Evolutionary conservation across 2,888 invertebrate species (phyloP), one percentile per base, ranked within the genome.

Genomic region (Physocephala rufipes): DNA sequence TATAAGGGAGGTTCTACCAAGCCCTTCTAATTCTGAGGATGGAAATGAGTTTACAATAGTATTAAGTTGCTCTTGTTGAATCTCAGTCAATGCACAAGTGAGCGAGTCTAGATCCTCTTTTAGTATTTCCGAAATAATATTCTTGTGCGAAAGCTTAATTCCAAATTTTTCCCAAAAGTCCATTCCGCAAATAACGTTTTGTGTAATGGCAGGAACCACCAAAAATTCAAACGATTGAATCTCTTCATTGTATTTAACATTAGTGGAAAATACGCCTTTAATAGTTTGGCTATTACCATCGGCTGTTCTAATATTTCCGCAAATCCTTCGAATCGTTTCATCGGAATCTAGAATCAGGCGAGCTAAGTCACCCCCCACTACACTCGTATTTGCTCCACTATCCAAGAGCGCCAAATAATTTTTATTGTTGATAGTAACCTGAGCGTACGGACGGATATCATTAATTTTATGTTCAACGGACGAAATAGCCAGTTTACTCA

Each of bases 1-100:
- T 19, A 72, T 59, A 5, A 73, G 30, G 0, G 51, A n/a, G 1
- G 74, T 77, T 67, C 67, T 71, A 0, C 75, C 74, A 0, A 75
- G 21, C 0, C 73, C 70, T 58, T 70, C 15, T 15, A 49, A 24
- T 58, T 67, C 64, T 5, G 43, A 67, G 58, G 36, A 30, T 55
- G 7, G 71, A 67, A 47, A 71, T 63, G 1, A 71, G n/a, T 2
- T 24, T 21, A 47, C 58, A 59, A 15, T 68, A 13, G 5, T 49
- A 7, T 15, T 67, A 47, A 49, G 67, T 15, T 55, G 55, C 7
- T 55, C 19, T 58, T 67, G 67, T 1, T 63, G 55, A 4, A 9
- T 21, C 58, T 71, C 61, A 24, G 28, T 49, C 55, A 16, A 26
- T 28, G 67, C 19, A 19, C 26, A 0, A 30, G 12, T 30, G 43